phyloP scores from a whole-genome alignment of 1,140 invertebrate genomes.

The Oppia nitens region DNA sequence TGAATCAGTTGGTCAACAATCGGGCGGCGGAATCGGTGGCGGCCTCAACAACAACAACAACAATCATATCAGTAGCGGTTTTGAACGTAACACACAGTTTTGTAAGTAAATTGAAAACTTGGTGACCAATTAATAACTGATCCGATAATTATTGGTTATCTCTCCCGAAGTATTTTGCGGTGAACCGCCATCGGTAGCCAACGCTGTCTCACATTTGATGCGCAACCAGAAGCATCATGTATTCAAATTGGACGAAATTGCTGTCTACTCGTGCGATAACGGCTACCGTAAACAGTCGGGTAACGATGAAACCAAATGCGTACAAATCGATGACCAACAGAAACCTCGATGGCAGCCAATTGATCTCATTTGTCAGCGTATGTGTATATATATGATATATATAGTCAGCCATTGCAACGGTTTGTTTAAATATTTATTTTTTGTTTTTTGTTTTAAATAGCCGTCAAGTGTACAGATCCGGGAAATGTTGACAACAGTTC shows the following conservation, averaged over 20 bases:
- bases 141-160: too few relatives aligned
- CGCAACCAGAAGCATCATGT: conserved; percentile 11
- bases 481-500: conserved; percentile 1
- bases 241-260: conserved; percentile 4
- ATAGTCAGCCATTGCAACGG: too few relatives aligned
- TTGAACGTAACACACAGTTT: too few relatives aligned
- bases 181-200: conserved; percentile 5
- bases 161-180: conserved; percentile 7
- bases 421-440: neutral
- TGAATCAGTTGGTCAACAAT: too few relatives aligned
- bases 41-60: too few relatives aligned
- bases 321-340: neutral
- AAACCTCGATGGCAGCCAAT: neutral
- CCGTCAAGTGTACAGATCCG: conserved; percentile 1
- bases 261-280: neutral
- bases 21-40: too few relatives aligned
- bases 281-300: neutral
- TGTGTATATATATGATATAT: too few relatives aligned
- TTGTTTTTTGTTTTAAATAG: neutral
- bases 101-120: too few relatives aligned
- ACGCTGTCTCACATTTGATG: conserved; percentile 1
- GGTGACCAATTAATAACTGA: too few relatives aligned
- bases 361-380: conserved; percentile 8
- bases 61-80: too few relatives aligned
- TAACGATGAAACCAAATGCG: neutral